phyloP scores from a whole-genome alignment of 2,888 invertebrate species.

The Stictocephala bisonia region DNA sequence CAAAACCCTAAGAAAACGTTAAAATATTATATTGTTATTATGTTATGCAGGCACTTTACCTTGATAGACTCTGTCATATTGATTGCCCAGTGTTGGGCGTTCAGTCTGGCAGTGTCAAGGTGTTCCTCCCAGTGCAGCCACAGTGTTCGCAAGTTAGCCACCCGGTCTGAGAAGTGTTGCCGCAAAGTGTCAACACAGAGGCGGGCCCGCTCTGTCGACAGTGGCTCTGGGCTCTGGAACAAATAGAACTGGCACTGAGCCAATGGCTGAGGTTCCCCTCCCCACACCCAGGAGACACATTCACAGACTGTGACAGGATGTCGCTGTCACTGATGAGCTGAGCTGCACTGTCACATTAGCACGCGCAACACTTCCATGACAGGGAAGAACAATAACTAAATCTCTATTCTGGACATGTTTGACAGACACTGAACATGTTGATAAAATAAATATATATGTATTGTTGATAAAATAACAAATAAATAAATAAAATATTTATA shows the following conservation, averaged over 20 bases:
- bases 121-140: conserved; percentile 73
- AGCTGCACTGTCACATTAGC: too few relatives aligned
- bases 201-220: conserved; percentile 75
- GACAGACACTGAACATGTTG: too few relatives aligned
- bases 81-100: conserved; percentile 67
- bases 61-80: conserved; percentile 73
- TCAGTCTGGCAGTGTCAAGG: conserved; percentile 52
- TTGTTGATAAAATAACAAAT: too few relatives aligned
- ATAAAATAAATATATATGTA: too few relatives aligned
- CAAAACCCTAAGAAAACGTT: not conserved
- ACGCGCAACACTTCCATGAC: too few relatives aligned
- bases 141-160: conserved; percentile 73
- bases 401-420: too few relatives aligned
- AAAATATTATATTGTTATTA: not conserved
- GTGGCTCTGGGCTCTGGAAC: conserved; percentile 73
- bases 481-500: too few relatives aligned
- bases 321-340: too few relatives aligned
- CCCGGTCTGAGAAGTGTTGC: conserved; percentile 74
- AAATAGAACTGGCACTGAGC: conserved; percentile 43
- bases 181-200: conserved; percentile 76
- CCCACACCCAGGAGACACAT: too few relatives aligned
- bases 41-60: conserved; percentile 66
- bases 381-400: too few relatives aligned
- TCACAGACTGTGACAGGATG: too few relatives aligned
- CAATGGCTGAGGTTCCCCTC: not conserved